Evolutionary conservation across 2,888 invertebrate species (phyloP), one percentile per base, ranked within the genome.

Genomic region (Smittia sp.): DNA sequence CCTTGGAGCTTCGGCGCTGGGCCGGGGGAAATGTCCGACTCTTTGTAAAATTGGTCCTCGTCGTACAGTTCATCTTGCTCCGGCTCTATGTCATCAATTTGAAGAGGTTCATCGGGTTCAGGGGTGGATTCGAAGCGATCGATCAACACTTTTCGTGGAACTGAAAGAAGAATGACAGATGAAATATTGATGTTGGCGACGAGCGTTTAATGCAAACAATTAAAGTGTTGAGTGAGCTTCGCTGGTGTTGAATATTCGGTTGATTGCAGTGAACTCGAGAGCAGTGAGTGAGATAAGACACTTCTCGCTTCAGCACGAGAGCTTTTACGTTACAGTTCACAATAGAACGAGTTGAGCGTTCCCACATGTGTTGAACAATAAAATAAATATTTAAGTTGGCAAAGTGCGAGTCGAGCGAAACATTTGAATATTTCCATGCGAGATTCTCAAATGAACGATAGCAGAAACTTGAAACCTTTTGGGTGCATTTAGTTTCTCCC

Each of bases 141-240:
- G 79, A 91, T 91, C 75, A 94, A 84, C 73, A 94, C 92, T 79
- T 90, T 90, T 76, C 93, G 86, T 1, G 93, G 93, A 76, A 94
- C 94, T 94, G 84, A 7, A 0, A 24, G n/a, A 27, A 65, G 65
- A 24, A 24, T 6, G 65, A 25, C 9, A 25, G 27, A n/a, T n/a
- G 25, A 66, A 15, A 11, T 27, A 65, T 24, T 11, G 25, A 46
- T n/a, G 46, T 46, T 46, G 15, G 11, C 15, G n/a, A 13, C 15
- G 46, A 52, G n/a, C 13, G 18, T n/a, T 22, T 3, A 6, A 58
- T 22, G 58, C 18, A 58, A 58, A 58, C 11, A 11, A 15, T 58
- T 24, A 18, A 58, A 58, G 52, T 15, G 13, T n/a, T n/a, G 52
- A 52, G 39, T n/a, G n/a, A n/a, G n/a, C n/a, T n/a, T n/a, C n/a